Evolutionary conservation across 2,113 vertebrate genomes (phyloP), one percentile per base, ranked within the genome.

Genomic region (Bubo bubo): DNA sequence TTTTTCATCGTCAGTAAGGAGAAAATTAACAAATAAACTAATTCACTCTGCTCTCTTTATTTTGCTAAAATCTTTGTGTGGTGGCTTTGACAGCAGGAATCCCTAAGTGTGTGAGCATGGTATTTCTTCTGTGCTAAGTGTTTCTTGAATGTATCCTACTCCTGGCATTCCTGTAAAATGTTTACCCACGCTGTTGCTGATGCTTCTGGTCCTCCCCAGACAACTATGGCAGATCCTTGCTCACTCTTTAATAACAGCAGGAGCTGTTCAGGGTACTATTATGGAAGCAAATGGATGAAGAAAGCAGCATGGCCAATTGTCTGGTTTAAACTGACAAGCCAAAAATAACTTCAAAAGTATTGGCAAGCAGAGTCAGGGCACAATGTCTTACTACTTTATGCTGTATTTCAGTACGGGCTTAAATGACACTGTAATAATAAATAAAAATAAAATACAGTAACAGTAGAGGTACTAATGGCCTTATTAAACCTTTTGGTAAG

Each of bases 121-220:
- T 71, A 5, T 35, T 64, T 67, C 23, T 63, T 62, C 19, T 49
- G 39, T 86, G 53, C 49, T 35, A 9, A 13, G 13, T 37, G 17
- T 71, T 81, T 64, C 43, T 60, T 43, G 66, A 59, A 23, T 5
- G 8, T 23, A 23, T 13, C 7, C 5, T 6, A 14, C 23, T 93
- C 15, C 41, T 34, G 49, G 30, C 14, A 17, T 62, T 93, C 24
- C 56, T 55, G 41, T 58, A 2, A 47, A 9, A 1, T 4, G 2
- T 43, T 67, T 73, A 18, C 24, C 41, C 30, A 12, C 0, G 0
- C 67, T 49, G 34, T 6, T 74, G 66, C 49, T 86, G 24, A 4
- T 71, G 88, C 18, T 52, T 10, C 73, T 0, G 3, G 23, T 26
- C 20, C 22, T 72, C 21, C 19, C 47, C 62, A 52, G 9, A 10